These are phyloP conservation scores for Limosa lapponica DNA, from an alignment of 2,797 vertebrate species.

Conservation along the genomic window DNA sequence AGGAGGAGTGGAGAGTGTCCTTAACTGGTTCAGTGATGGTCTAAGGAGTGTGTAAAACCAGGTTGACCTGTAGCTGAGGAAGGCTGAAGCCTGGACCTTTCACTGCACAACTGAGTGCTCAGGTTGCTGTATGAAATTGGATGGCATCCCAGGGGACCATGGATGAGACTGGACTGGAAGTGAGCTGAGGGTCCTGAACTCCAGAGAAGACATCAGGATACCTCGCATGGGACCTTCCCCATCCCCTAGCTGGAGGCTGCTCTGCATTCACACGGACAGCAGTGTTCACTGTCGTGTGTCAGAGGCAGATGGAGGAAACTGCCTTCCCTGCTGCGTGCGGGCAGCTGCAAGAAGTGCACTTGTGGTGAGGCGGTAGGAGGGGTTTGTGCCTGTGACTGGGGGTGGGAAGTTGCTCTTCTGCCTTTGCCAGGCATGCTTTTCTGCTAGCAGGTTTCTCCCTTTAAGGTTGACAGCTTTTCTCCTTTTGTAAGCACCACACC, in stretches of 20 bases:
- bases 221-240: background rate
- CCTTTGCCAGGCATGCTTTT: background rate
- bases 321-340: background rate
- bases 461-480: background rate
- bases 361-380: background rate
- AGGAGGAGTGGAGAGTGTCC: background rate
- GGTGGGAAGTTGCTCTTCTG: background rate
- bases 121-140: background rate
- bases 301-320: background rate
- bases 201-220: background rate
- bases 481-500: background rate
- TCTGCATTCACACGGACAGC: background rate
- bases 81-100: background rate
- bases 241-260: accelerated
- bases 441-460: background rate
- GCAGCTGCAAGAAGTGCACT: background rate
- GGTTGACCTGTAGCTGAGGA: background rate
- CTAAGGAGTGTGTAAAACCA: background rate
- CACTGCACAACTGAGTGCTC: background rate
- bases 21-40: background rate
- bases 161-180: background rate
- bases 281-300: accelerated
- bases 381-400: background rate
- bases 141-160: background rate
- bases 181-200: background rate